phyloP scores from a whole-genome alignment of 2,113 vertebrate species.

The Dicrurus megarhynchus region DNA sequence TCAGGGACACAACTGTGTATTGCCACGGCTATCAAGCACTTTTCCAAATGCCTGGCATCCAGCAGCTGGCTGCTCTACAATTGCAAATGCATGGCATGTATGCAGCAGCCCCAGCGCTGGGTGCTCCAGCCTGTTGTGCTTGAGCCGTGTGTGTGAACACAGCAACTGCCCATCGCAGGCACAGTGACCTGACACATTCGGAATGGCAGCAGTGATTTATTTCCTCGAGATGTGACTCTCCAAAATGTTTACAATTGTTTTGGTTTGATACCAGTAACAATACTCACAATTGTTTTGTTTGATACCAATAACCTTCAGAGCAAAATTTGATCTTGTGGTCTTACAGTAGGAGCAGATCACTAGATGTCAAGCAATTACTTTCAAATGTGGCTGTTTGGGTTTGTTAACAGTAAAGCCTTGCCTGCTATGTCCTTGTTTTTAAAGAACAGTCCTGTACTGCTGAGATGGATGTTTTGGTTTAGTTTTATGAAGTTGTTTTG shows the following conservation, averaged over 20 bases:
- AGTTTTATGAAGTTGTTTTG: not conserved
- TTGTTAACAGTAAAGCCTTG: not conserved
- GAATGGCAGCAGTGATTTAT: not conserved
- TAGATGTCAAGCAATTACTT: slow-evolving; percentile 3
- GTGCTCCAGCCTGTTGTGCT: not conserved
- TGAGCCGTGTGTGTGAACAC: not conserved
- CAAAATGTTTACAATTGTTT: not conserved
- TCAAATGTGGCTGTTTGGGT: not conserved
- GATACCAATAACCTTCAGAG: not conserved
- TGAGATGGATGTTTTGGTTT: not conserved
- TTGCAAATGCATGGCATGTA: not conserved
- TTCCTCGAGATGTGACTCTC: not conserved
- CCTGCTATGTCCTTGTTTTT: not conserved
- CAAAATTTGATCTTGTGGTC: slow-evolving; percentile 16
- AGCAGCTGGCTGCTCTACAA: slow-evolving; percentile 4
- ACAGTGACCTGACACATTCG: accelerated
- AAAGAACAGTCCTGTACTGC: not conserved
- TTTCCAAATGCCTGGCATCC: not conserved
- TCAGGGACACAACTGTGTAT: not conserved
- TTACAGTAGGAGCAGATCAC: not conserved
- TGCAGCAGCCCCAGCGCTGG: not conserved
- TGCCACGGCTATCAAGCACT: not conserved
- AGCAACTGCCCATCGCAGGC: not conserved
- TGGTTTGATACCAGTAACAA: not conserved
- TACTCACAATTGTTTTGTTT: not conserved